A percentile compares a stretch with the other conserved stretches of the same genome.
These are phyloP conservation scores for Heloderma charlesbogerti DNA, from an alignment of 2,113 vertebrate genomes.

Conservation along the genomic window DNA sequence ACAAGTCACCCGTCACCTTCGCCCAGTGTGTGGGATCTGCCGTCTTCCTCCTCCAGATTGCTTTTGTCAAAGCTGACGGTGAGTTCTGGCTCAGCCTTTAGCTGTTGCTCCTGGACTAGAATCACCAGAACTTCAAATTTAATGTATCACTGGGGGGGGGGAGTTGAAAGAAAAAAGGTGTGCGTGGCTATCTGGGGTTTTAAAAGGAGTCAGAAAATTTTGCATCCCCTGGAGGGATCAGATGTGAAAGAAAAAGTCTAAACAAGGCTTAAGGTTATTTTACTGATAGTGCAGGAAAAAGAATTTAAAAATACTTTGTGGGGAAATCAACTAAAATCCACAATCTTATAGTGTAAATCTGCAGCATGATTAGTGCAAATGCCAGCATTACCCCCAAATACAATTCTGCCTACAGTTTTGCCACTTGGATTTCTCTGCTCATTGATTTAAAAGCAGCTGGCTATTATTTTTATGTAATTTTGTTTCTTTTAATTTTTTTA, in stretches of 20 bases:
- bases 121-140: slow-evolving; percentile 28
- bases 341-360: neutral
- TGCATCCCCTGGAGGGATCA: slow-evolving; percentile 47
- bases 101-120: slow-evolving; percentile 1
- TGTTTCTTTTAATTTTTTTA: neutral
- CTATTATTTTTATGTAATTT: neutral
- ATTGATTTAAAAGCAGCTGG: rapidly evolving
- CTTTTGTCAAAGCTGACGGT: slow-evolving; percentile 81
- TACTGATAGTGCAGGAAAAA: neutral
- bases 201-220: slow-evolving; percentile 40
- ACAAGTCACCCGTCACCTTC: slow-evolving; percentile 53
- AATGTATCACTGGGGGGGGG: slow-evolving; percentile 1
- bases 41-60: slow-evolving; percentile 72
- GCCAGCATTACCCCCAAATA: slow-evolving; percentile 21
- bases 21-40: slow-evolving; percentile 74
- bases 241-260: slow-evolving; percentile 53
- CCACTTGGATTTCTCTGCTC: neutral
- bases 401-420: neutral
- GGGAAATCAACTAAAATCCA: slow-evolving; percentile 47
- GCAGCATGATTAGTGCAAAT: slow-evolving; percentile 15
- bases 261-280: slow-evolving; percentile 50
- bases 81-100: slow-evolving; percentile 69
- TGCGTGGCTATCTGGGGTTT: slow-evolving; percentile 12
- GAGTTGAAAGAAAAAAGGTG: neutral
- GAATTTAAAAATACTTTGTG: neutral